These are phyloP conservation scores for Tetrax tetrax DNA, from an alignment of 2,113 vertebrate species.

Conservation along the genomic window DNA sequence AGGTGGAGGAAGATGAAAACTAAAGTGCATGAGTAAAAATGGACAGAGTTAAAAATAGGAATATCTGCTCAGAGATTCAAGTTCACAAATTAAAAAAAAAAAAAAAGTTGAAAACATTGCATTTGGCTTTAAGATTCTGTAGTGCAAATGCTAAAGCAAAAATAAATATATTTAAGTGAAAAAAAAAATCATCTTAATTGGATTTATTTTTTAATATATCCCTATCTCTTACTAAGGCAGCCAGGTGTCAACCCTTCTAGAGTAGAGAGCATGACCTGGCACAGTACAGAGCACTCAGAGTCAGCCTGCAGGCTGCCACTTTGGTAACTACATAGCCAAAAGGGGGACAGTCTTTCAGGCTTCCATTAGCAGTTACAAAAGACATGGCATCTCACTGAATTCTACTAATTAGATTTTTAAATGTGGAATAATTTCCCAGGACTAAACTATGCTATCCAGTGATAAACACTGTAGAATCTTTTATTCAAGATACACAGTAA, in stretches of 20 bases:
- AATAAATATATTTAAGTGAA: neutral
- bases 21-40: neutral
- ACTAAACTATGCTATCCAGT: neutral
- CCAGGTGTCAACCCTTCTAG: neutral
- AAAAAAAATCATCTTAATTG: neutral
- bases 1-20: neutral
- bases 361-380: neutral
- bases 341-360: neutral
- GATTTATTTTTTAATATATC: neutral
- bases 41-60: neutral
- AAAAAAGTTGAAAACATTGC: neutral
- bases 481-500: neutral
- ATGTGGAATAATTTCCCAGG: neutral
- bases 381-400: neutral
- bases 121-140: neutral
- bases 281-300: neutral
- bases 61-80: neutral
- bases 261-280: neutral
- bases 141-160: neutral
- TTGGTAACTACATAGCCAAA: neutral
- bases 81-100: neutral
- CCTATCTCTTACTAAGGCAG: neutral
- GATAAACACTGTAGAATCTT: neutral
- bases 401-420: neutral
- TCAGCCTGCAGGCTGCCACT: neutral